phyloP scores from a whole-genome alignment of 2,113 vertebrate species.

The Sigmodon hispidus region DNA sequence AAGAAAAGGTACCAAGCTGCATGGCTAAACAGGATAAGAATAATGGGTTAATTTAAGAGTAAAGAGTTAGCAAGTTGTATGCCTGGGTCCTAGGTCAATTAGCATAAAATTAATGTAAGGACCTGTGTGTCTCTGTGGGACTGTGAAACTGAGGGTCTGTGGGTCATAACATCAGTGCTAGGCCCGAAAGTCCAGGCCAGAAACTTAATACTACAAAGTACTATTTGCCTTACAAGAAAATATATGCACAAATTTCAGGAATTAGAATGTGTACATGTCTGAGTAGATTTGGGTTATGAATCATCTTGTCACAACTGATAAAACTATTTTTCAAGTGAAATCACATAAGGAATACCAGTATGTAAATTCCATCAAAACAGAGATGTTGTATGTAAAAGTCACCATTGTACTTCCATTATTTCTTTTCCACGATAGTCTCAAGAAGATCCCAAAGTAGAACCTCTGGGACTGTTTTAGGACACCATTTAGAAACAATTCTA shows the following conservation, averaged over 20 bases:
- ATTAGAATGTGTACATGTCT: not conserved
- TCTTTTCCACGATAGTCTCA: not conserved
- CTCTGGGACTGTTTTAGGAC: not conserved
- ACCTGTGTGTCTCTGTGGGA: too few species aligned
- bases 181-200: too few species aligned
- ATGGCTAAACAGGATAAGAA: too few species aligned
- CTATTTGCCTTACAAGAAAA: not conserved
- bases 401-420: not conserved
- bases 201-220: too few species aligned
- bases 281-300: not conserved
- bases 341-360: not conserved
- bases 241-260: not conserved
- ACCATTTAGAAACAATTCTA: not conserved
- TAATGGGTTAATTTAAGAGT: too few species aligned
- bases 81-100: too few species aligned
- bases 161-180: too few species aligned
- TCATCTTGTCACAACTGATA: not conserved
- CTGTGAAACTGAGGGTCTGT: too few species aligned
- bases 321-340: slow-evolving; percentile 41
- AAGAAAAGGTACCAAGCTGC: too few species aligned
- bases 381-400: slow-evolving; percentile 2
- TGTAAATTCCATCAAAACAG: not conserved
- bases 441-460: not conserved
- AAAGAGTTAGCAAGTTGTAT: too few species aligned
- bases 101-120: too few species aligned